phyloP scores from a whole-genome alignment of 2,797 vertebrate genomes.

The Benthosema pterotum region DNA sequence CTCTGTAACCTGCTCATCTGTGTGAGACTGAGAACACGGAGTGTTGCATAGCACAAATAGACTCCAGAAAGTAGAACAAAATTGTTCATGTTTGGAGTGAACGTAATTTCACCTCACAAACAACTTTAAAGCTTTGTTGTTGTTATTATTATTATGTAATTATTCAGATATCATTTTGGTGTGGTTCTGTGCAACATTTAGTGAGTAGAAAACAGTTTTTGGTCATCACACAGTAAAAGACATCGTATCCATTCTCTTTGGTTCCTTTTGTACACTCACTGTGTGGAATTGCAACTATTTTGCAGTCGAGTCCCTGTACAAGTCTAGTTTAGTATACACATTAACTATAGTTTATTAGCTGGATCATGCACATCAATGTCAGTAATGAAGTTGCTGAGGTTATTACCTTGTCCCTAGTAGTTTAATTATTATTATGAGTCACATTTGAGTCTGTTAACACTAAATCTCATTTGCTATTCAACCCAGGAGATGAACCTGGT shows the following conservation, averaged over 20 bases:
- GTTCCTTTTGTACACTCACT: too few species aligned
- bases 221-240: neutral
- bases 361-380: neutral
- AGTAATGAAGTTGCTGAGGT: neutral
- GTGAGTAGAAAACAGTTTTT: slow-evolving; percentile 13
- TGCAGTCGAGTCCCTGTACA: too few species aligned
- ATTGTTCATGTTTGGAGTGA: too few species aligned
- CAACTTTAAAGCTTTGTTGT: neutral
- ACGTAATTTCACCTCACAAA: neutral
- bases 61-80: slow-evolving; percentile 27
- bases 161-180: neutral
- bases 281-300: too few species aligned
- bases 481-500: slow-evolving; percentile 42
- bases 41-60: slow-evolving; percentile 37
- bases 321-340: too few species aligned
- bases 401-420: neutral
- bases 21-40: slow-evolving; percentile 41
- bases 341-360: too few species aligned
- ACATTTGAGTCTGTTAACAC: slow-evolving; percentile 8
- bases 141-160: neutral
- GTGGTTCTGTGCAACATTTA: neutral
- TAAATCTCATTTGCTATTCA: slow-evolving; percentile 12
- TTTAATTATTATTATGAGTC: neutral
- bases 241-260: too few species aligned
- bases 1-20: slow-evolving; percentile 44